Base-by-base conservation (phyloP, 1,140 invertebrate genomes). In the Teleogryllus occipitalis region DNA sequence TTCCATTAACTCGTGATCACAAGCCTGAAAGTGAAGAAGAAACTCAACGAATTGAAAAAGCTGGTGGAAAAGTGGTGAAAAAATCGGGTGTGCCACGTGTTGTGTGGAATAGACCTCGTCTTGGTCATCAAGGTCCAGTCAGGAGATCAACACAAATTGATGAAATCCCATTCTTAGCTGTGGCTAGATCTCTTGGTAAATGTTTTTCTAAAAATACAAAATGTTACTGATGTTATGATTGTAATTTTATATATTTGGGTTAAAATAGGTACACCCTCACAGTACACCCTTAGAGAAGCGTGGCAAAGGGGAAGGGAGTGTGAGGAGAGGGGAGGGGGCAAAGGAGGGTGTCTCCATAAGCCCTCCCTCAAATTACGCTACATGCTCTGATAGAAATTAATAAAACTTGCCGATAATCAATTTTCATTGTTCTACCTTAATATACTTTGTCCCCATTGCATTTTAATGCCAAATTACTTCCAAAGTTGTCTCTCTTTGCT, bases 121-220 rank as follows among this genome's bases (percentile, higher is more conserved):
- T 93, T 74, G 94, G 90, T 75, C 93, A 93, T 81, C 88, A 89
- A 84, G 95, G 95, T 18, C 95, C 95, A 18, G 93, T 96, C 75
- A 88, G 93, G 47, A 90, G 94, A 79, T 94, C 93, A 0, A 96
- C 95, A 4, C 91, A 91, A 0, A 95, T 97, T 83, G 97, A 98
- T 86, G 95, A 96, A 86, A 98, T 99, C 83, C 97, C 97, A 0
- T 99, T 99, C 85, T 87, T 99, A 76, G 97, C 97, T 74, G 97
- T 99, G 47, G 97, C 97, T 12, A 90, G 97, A 82, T 97, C 96
- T 47, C 87, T 99, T 80, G 97, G 92, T 93, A 87, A 83, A 78
- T 46, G 12, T 48, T 27, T 6, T 8, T 6, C 39, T 48, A 74
- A 8, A 74, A 21, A 83, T n/a, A 77, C 49, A 47, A 79, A 72